phyloP scores from a whole-genome alignment of 2,797 vertebrate genomes.

The Paedocypris micromegethes region DNA sequence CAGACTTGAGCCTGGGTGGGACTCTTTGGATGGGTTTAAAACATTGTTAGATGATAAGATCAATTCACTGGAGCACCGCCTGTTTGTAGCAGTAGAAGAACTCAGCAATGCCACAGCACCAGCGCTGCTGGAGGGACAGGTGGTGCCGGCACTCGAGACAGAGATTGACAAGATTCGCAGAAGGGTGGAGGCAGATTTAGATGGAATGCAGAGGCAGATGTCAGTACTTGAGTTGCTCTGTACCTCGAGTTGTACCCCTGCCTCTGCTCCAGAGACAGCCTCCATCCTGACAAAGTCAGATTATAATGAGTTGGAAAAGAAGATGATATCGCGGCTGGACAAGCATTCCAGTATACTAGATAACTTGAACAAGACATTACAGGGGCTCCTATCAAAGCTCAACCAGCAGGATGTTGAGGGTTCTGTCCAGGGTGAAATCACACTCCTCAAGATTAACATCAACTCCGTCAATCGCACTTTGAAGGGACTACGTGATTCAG shows the following conservation, averaged over 20 bases:
- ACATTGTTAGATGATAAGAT: slow-evolving; percentile 82
- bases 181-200: slow-evolving; percentile 69
- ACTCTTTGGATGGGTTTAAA: slow-evolving; percentile 74
- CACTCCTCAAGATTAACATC: slow-evolving; percentile 91
- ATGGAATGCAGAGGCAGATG: slow-evolving; percentile 79
- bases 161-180: slow-evolving; percentile 77
- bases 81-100: slow-evolving; percentile 80
- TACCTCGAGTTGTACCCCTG: slow-evolving; percentile 73
- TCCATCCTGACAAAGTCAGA: slow-evolving; percentile 47
- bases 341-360: slow-evolving; percentile 70
- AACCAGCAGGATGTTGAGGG: slow-evolving; percentile 70
- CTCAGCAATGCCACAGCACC: slow-evolving; percentile 72
- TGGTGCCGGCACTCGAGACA: slow-evolving; percentile 76
- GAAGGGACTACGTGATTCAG: slow-evolving; percentile 87
- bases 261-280: slow-evolving; percentile 66
- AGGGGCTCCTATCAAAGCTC: slow-evolving; percentile 74
- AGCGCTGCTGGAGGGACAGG: slow-evolving; percentile 72
- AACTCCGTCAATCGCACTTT: slow-evolving; percentile 90
- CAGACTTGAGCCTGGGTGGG: slow-evolving; percentile 47
- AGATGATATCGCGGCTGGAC: slow-evolving; percentile 75
- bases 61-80: slow-evolving; percentile 82
- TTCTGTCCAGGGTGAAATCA: slow-evolving; percentile 88
- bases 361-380: slow-evolving; percentile 79
- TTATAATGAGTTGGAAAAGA: slow-evolving; percentile 66
- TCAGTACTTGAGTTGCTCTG: slow-evolving; percentile 81